These are phyloP conservation scores for Ophthalmolycus amberensis DNA, from an alignment of 2,113 vertebrate species.

Conservation along the genomic window DNA sequence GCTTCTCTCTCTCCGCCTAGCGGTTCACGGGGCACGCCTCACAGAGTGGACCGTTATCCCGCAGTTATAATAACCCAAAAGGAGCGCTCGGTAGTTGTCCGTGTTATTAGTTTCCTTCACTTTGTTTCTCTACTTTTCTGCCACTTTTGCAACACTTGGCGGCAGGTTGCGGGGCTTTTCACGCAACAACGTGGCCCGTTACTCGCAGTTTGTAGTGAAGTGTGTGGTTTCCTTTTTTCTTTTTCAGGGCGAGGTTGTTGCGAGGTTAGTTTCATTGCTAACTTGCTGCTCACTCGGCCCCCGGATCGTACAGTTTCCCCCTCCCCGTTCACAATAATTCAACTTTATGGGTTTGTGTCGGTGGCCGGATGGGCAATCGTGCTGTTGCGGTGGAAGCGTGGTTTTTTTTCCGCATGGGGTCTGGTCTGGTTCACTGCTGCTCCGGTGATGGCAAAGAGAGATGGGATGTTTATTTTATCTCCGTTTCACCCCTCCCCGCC, in stretches of 20 bases:
- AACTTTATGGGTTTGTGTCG: slow-evolving; percentile 19
- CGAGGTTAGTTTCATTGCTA: slow-evolving; percentile 43
- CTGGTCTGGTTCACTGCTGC: slow-evolving; percentile 20
- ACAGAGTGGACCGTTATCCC: slow-evolving; percentile 87
- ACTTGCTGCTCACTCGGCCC: slow-evolving; percentile 43
- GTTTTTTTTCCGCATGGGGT: slow-evolving; percentile 1
- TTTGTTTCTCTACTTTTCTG: slow-evolving; percentile 47
- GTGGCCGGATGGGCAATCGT: slow-evolving; percentile 4
- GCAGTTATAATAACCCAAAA: slow-evolving; percentile 45
- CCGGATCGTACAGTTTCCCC: slow-evolving; percentile 12
- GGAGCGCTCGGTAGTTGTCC: slow-evolving; percentile 44
- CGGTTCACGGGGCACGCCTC: slow-evolving; percentile 75
- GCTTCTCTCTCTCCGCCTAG: slow-evolving; percentile 82
- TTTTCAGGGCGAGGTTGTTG: slow-evolving; percentile 74
- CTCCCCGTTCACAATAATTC: neutral
- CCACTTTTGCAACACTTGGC: slow-evolving; percentile 65
- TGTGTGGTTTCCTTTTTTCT: slow-evolving; percentile 12
- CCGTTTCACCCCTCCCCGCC: slow-evolving; percentile 45
- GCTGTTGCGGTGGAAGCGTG: neutral
- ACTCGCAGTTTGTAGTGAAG: slow-evolving; percentile 52
- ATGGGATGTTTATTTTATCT: slow-evolving; percentile 72
- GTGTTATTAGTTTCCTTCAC: slow-evolving; percentile 37
- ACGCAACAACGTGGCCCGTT: slow-evolving; percentile 69
- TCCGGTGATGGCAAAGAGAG: slow-evolving; percentile 36
- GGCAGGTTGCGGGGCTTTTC: slow-evolving; percentile 62